Base-by-base conservation (phyloP, 2,797 vertebrate species). In the Syndactyla subalaris region DNA sequence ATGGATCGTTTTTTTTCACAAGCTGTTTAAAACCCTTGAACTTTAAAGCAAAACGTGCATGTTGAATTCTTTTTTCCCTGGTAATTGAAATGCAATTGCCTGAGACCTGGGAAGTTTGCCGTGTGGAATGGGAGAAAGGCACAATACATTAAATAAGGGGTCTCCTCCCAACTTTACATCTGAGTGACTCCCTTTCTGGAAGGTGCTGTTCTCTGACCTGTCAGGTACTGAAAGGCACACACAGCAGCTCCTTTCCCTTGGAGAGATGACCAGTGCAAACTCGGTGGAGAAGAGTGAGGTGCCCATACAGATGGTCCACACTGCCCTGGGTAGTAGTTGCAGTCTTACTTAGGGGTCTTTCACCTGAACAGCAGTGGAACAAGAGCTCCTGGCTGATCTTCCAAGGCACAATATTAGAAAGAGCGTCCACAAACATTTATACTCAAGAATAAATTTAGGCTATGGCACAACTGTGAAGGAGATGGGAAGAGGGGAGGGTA, bases 61-160 rank as follows among this genome's bases (percentile, higher is more conserved):
- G 15, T 43, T 36, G 54, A 85, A 59, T 89, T 83, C 43, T 62
- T 88, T 66, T 78, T 72, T 5, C 15, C 2, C 5, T 77, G 32
- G 26, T 72, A 91, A 75, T 45, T 91, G 92, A 91, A 91, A 70
- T 55, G n/a, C 54, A 68, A 9, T 93, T 91, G 66, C 51, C 43
- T 34, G 88, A 62, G 59, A 62, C 63, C 8, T 67, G 61, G 29
- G 7, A 59, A 68, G 22, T 24, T 73, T 32, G 54, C 83, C 13
- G 6, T 36, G 36, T 71, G 58, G 65, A 85, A 32, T 0, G 38
- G n/a, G 43, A 85, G 57, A 66, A 48, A 43, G 59, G 38, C 24
- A 18, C 29, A 29, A 2, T 5, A 45, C 12, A 2, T 46, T 32
- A 12, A 12, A 7, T 14, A 12, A 30, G 14, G 52, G 10, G 26